phyloP scores from a whole-genome alignment of 2,113 vertebrate species.

The Pelusios castaneus region DNA sequence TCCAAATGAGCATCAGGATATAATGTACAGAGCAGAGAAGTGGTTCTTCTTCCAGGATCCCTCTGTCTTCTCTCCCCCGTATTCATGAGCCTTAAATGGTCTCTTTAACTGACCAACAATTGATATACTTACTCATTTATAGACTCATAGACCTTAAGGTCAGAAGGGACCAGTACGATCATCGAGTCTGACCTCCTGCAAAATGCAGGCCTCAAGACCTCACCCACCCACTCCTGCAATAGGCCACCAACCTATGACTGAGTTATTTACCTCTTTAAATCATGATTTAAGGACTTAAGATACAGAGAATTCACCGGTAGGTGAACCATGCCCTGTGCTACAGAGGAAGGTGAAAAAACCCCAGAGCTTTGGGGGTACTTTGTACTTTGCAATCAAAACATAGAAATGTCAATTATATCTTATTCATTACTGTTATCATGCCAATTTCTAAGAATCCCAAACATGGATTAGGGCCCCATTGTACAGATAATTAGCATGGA shows the following conservation, averaged over 20 bases:
- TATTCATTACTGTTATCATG: neutral
- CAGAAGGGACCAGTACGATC: no score
- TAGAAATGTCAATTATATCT: neutral
- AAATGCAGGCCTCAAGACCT: no score
- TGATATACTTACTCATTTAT: neutral
- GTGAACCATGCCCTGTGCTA: no score
- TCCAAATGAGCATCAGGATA: neutral
- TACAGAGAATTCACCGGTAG: no score
- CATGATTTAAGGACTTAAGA: no score
- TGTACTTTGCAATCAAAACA: neutral
- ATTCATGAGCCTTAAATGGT: neutral
- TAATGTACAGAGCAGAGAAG: neutral
- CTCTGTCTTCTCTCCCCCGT: neutral
- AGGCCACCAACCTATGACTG: no score
- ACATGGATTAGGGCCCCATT: neutral
- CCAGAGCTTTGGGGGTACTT: no score
- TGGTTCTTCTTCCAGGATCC: neutral
- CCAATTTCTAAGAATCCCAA: neutral
- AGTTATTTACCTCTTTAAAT: no score
- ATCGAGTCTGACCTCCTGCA: no score
- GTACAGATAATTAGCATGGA: neutral
- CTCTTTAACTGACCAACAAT: neutral
- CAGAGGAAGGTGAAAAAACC: no score
- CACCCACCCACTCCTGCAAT: no score
- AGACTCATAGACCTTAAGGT: no score